Conservation (phyloP, 2,113 vertebrate genomes). For the Ranitomeya imitator region DNA sequence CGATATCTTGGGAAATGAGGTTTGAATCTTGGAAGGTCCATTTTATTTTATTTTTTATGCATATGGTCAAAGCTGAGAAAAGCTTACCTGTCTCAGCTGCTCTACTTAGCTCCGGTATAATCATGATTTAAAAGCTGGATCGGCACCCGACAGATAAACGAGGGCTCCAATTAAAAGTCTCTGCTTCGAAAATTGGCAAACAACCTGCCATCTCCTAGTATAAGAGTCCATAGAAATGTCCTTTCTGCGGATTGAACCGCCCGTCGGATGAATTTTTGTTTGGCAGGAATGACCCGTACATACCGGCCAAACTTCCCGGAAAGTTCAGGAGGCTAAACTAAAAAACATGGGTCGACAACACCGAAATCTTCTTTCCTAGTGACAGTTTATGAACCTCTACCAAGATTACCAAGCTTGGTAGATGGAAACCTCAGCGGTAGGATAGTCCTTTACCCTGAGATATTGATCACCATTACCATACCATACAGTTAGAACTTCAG, state of each 20-base stretch:
- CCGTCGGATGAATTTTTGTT: not conserved
- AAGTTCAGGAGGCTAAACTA: not conserved
- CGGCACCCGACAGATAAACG: not conserved
- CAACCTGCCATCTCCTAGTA: not conserved
- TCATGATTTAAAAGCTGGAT: not conserved
- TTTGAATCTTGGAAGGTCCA: conserved; percentile 33
- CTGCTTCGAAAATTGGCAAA: conserved; percentile 9
- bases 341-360: not conserved
- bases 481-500: not conserved
- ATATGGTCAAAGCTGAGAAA: conserved; percentile 58
- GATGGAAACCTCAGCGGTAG: not conserved
- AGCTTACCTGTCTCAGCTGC: conserved; percentile 63
- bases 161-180: conserved; percentile 11
- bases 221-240: not conserved
- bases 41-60: conserved; percentile 22
- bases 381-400: not conserved
- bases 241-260: not conserved
- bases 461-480: not conserved
- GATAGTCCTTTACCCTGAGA: not conserved
- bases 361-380: not conserved
- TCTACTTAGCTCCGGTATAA: conserved; percentile 15
- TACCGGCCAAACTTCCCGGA: not conserved
- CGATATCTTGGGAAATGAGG: conserved; percentile 60
- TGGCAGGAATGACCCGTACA: not conserved
- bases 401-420: conserved; percentile 26